phyloP scores from a whole-genome alignment of 1,140 invertebrate species.

The Caenorhabditis briggsae region DNA sequence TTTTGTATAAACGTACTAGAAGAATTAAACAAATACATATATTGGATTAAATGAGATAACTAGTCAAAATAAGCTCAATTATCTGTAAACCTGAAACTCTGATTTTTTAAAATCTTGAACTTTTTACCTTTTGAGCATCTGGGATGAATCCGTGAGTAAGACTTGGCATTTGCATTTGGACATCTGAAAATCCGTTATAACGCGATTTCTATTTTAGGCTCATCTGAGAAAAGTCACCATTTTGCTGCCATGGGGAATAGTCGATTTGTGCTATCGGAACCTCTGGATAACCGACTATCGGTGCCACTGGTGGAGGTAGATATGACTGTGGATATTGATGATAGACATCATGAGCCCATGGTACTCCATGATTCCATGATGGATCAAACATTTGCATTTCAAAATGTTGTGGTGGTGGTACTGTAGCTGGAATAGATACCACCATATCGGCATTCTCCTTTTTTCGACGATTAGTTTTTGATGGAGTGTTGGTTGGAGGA shows the following conservation, averaged over 20 bases:
- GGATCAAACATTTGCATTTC: constrained; percentile 50
- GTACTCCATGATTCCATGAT: constrained; percentile 16
- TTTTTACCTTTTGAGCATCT: constrained; percentile 8
- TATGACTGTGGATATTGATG: background rate
- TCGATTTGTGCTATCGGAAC: constrained; percentile 12
- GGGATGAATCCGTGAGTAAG: background rate
- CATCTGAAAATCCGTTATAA: background rate
- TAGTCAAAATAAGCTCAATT: too few species aligned
- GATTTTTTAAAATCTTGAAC: background rate
- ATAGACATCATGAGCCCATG: constrained; percentile 22
- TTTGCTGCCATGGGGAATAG: constrained; percentile 13
- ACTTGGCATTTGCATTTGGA: constrained; percentile 18
- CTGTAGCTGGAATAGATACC: background rate
- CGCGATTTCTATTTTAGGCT: background rate
- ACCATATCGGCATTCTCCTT: background rate
- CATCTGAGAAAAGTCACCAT: background rate
- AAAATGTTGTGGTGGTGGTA: background rate
- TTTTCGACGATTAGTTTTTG: background rate
- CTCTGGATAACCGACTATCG: constrained; percentile 1
- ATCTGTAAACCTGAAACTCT: background rate
- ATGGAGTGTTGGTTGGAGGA: background rate
- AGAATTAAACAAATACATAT: background rate
- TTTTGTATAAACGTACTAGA: too few species aligned
- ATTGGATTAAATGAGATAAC: background rate
- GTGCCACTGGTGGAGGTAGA: background rate